Conservation (phyloP, 2,797 vertebrate species). For the Falco columbarius region DNA sequence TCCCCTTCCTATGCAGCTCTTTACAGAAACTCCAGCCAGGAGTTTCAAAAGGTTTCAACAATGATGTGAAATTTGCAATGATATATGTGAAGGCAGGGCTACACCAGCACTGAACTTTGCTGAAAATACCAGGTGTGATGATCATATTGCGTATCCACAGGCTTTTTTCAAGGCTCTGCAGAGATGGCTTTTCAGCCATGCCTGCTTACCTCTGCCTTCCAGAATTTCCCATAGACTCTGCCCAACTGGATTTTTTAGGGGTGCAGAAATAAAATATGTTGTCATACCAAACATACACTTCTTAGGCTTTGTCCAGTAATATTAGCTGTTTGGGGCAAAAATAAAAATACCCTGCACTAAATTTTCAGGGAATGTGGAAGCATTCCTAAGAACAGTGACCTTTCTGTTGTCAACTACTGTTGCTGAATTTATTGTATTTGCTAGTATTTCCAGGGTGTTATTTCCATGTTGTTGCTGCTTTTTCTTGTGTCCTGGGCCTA, state of each 20-base stretch:
- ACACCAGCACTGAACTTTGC: background rate
- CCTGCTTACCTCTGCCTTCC: background rate
- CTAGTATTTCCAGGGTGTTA: background rate
- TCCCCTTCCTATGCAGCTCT: background rate
- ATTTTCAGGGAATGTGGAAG: background rate
- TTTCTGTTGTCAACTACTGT: background rate
- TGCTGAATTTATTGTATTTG: background rate
- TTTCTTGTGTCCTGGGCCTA: background rate
- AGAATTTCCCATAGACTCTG: background rate
- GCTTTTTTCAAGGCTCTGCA: background rate
- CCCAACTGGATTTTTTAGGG: background rate
- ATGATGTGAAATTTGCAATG: rapidly evolving
- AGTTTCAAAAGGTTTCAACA: background rate
- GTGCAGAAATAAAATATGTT: background rate
- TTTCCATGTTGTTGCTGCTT: background rate
- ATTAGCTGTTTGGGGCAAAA: background rate
- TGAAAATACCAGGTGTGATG: background rate
- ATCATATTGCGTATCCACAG: background rate
- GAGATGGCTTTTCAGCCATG: background rate
- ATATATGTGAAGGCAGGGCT: background rate
- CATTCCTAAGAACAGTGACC: background rate
- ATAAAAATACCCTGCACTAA: background rate
- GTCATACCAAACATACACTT: background rate
- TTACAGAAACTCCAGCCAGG: background rate
- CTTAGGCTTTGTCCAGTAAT: background rate